A percentile compares a stretch with the other conserved stretches of the same genome.
Conservation (phyloP, 2,888 invertebrate genomes). For the Crocallis elinguaria region DNA sequence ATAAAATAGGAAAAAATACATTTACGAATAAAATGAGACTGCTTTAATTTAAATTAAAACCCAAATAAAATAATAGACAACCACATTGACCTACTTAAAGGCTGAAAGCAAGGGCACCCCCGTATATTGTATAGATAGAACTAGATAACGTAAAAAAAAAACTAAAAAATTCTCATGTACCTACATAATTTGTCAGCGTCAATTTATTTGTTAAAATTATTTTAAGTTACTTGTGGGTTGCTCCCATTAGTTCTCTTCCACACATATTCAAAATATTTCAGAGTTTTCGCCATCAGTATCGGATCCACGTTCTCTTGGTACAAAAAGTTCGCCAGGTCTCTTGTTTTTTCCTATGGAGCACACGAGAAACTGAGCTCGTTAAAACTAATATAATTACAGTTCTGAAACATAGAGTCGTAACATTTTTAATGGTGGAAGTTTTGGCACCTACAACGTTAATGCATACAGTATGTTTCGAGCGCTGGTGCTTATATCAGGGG, state of each 20-base stretch:
- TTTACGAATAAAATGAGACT: no score
- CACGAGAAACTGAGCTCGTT: slow-evolving; percentile 55
- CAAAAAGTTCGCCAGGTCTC: slow-evolving; percentile 73
- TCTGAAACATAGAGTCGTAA: slow-evolving; percentile 52
- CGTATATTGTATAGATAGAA: no score
- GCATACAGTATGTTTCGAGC: slow-evolving; percentile 2
- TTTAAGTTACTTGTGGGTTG: slow-evolving; percentile 69
- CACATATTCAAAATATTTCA: slow-evolving; percentile 81
- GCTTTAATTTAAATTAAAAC: no score
- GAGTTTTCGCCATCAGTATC: slow-evolving; percentile 65
- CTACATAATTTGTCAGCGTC: background rate
- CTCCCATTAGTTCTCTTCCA: slow-evolving; percentile 82
- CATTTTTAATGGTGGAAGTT: slow-evolving; percentile 69
- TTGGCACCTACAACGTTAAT: slow-evolving; percentile 24
- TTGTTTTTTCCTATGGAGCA: slow-evolving; percentile 72
- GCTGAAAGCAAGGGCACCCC: no score
- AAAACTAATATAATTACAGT: slow-evolving; percentile 66
- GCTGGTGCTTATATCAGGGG: slow-evolving; percentile 22
- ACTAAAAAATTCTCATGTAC: background rate
- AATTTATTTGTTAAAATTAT: slow-evolving; percentile 14
- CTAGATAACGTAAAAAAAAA: background rate
- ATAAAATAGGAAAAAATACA: background rate
- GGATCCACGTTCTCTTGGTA: slow-evolving; percentile 77
- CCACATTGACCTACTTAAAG: no score
- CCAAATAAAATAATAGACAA: no score